phyloP scores from a whole-genome alignment of 30 jellyfish, hydroid and myxozoan species.

The Cassiopea xamachana region DNA sequence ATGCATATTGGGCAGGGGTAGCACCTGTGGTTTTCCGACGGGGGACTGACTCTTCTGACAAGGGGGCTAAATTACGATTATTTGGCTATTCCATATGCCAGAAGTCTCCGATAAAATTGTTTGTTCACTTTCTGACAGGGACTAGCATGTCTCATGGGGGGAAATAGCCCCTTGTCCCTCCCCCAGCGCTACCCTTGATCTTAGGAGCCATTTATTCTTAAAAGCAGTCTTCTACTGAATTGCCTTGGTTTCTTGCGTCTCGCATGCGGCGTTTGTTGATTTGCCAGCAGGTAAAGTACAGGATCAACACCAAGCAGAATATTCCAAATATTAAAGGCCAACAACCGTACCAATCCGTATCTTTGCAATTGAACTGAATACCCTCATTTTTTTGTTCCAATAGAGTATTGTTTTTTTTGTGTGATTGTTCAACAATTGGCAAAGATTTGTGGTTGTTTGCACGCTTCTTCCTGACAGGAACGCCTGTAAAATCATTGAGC shows the following conservation, averaged over 20 bases:
- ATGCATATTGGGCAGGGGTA: too few species aligned
- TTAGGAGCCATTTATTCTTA: not conserved
- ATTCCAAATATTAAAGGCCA: constrained; percentile 13
- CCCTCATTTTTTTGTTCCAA: not conserved
- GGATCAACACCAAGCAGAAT: not conserved
- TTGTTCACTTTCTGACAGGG: too few species aligned
- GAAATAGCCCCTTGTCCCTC: too few species aligned
- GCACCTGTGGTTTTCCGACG: too few species aligned
- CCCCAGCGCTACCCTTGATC: too few species aligned
- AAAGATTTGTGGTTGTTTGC: not conserved
- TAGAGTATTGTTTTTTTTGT: not conserved
- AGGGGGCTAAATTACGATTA: too few species aligned
- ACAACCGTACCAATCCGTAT: constrained; percentile 10
- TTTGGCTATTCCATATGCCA: too few species aligned
- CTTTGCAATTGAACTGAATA: not conserved
- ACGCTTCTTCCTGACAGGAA: not conserved
- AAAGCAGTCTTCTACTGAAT: constrained; percentile 38
- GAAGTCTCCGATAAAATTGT: too few species aligned
- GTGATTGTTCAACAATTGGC: not conserved
- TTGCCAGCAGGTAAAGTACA: constrained; percentile 44
- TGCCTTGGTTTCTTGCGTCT: constrained; percentile 19
- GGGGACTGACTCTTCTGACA: too few species aligned
- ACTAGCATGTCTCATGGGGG: too few species aligned
- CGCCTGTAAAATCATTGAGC: not conserved
- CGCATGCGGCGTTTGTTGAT: constrained; percentile 28